These are phyloP conservation scores for Arctia plantaginis DNA, from an alignment of 2,888 invertebrate genomes.

Conservation along the genomic window DNA sequence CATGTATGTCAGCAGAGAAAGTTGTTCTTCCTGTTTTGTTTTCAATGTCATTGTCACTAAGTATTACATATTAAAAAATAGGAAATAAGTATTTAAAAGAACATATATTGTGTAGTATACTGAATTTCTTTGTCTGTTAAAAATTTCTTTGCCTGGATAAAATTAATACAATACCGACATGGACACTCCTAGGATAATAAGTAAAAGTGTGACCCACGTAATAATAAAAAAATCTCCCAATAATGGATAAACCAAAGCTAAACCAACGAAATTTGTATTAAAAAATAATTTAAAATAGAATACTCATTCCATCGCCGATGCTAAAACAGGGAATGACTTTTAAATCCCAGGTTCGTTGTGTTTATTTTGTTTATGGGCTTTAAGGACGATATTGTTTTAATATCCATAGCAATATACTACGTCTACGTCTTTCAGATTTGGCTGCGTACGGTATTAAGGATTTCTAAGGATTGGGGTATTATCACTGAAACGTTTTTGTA, in stretches of 20 bases:
- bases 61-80: neutral
- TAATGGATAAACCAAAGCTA: neutral
- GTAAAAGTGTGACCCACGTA: neutral
- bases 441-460: neutral
- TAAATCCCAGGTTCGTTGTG: neutral
- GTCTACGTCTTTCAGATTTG: neutral
- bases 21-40: conserved; percentile 12
- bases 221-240: neutral
- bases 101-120: neutral
- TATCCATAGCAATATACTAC: neutral
- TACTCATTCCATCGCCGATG: neutral
- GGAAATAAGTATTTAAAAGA: neutral
- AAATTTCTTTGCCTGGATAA: too few species aligned
- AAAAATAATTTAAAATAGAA: neutral
- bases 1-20: conserved; percentile 27
- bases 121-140: too few species aligned
- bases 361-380: neutral
- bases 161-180: too few species aligned
- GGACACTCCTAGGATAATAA: too few species aligned
- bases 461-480: neutral
- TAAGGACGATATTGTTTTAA: neutral
- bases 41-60: conserved; percentile 16
- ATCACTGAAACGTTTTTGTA: conserved; percentile 5
- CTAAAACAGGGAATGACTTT: neutral
- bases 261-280: neutral